These are phyloP conservation scores for Pocillopora verrucosa DNA, from an alignment of 64 coral and sea anemone genomes.

Conservation along the genomic window DNA sequence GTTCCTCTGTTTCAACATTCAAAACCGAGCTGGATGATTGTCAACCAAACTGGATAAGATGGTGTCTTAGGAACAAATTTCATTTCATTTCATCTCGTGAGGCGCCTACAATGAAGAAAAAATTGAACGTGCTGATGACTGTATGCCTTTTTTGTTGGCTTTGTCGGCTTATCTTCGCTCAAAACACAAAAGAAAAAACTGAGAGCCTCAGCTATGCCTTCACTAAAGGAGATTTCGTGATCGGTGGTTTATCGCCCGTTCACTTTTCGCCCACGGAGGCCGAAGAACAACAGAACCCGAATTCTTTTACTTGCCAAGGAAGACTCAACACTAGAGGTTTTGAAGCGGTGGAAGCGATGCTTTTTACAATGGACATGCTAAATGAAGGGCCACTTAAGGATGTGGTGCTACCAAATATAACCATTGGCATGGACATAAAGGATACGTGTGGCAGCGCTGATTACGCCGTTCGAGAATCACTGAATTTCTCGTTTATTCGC, in stretches of 20 bases:
- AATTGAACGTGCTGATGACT: neutral
- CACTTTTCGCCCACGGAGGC: constrained; percentile 75
- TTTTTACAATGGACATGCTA: constrained; percentile 81
- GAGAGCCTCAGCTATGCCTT: constrained; percentile 46
- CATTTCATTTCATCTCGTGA: neutral
- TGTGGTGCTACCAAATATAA: constrained; percentile 76
- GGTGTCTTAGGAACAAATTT: neutral
- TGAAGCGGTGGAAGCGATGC: constrained; percentile 86
- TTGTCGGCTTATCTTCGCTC: neutral
- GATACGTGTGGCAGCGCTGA: constrained; percentile 78
- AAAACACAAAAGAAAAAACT: constrained; percentile 9
- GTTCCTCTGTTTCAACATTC: neutral
- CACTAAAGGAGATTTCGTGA: constrained; percentile 72
- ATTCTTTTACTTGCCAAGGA: constrained; percentile 67
- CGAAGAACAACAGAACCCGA: constrained; percentile 54
- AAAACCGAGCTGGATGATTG: neutral
- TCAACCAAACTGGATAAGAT: neutral
- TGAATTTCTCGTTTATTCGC: constrained; percentile 84
- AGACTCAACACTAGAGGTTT: constrained; percentile 77
- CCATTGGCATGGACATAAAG: constrained; percentile 87
- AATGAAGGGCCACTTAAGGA: constrained; percentile 74
- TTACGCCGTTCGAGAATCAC: constrained; percentile 75
- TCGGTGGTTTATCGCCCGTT: constrained; percentile 79
- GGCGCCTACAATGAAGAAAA: neutral
- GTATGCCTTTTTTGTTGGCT: neutral